Base-by-base conservation (phyloP, 2,113 vertebrate species). In the Eulemur rufifrons region DNA sequence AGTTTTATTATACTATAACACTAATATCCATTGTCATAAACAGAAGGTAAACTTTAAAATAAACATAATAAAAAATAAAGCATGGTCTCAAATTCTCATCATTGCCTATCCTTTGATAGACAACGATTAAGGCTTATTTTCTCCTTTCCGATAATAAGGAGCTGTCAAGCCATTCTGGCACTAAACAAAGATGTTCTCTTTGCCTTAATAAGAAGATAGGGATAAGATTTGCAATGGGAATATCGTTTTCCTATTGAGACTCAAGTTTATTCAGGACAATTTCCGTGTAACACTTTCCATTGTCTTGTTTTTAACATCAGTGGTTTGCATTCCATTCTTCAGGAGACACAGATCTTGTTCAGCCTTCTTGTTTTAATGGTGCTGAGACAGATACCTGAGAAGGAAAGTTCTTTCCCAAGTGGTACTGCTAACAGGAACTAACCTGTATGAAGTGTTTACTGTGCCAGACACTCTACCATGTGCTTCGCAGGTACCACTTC, bases 1-100 rank as follows among this genome's bases (percentile, higher is more conserved):
- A 27, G 27, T 56, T 84, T 71, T 89, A 90, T 89, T 94, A 15
- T 56, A 84, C 85, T 45, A 86, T 69, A 73, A 92, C 92, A 27
- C 56, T 64, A 64, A 25, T 74, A 59, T 76, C 42, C 20, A 39
- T 12, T 95, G 73, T 92, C 56, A 87, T 47, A 87, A 95, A 69
- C 3, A 89, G 39, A 95, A 85, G 5, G 34, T 29, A 66, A 61
- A 47, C 64, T 71, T 85, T 69, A 89, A 93, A 85, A 50, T 68
- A 59, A 90, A 82, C 61, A 59, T 52, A 47, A 82, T 64, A 71
- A 88, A 64, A 69, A 89, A 63, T 34, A 92, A 77, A 64, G 6
- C 7, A 32, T 14, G 0, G 4, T 27, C 66, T 77, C 23, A 81
- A 80, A 69, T 68, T 94, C 27, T 96, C 82, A 88, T 80, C 37